Evolutionary conservation across 2,888 invertebrate genomes (phyloP), one percentile per base, ranked within the genome.

Genomic region (Phengaris alcon): DNA sequence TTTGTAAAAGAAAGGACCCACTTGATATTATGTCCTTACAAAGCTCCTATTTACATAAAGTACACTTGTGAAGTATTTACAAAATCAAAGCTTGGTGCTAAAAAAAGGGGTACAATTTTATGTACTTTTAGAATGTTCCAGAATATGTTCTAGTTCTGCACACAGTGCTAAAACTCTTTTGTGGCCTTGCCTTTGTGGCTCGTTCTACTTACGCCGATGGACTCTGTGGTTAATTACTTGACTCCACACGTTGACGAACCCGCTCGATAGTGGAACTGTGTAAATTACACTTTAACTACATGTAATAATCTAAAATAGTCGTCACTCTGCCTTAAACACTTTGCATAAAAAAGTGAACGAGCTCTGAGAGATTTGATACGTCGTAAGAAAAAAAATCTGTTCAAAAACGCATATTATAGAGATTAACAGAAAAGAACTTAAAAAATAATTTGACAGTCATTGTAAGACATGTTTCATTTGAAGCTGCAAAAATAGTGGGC

Each of bases 131-230:
- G 52, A 72, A 35, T 64, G 5, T 12, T 35, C 35, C 51, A 35
- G 70, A 68, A 13, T 46, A 8, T 51, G 9, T 22, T 70, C 48
- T 6, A 70, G 7, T 72, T 72, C 48, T 72, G 48, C 10, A 72
- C 8, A 72, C 72, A 52, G 72, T 72, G 44, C 70, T 1, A 10
- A 51, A 51, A 12, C 70, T 52, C 15, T 70, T 70, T 51, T 35
- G 35, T 13, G 6, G 9, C 12, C 35, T 44, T 52, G 51, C 72
- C 52, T 72, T 72, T 52, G 51, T 35, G 54, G 52, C 52, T 72
- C 35, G 69, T 72, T 72, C 72, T 72, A 72, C 72, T 72, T 72
- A 72, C 72, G 72, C 13, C 72, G 72, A 72, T 72, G 72, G 52
- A 72, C 72, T 52, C 2, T 72, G 72, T 72, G 52, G 54, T 72